phyloP scores from a whole-genome alignment of 2,888 invertebrate genomes.

The Drosophila buzzatii region DNA sequence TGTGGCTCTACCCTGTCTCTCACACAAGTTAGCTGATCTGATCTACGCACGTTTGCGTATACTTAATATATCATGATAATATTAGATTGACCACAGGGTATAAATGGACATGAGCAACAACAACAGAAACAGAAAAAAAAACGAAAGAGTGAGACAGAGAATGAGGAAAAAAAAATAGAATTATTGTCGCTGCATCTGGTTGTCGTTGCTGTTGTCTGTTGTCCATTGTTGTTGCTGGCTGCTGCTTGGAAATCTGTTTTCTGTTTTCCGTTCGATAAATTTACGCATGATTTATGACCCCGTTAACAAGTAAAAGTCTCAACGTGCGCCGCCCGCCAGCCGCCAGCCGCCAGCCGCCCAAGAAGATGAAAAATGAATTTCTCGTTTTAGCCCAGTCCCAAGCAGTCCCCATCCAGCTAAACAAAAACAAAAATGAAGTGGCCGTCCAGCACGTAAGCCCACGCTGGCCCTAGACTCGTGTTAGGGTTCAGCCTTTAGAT shows the following conservation, averaged over 20 bases:
- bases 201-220: conserved; percentile 30
- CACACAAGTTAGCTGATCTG: not conserved
- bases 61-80: conserved; percentile 3
- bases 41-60: conserved; percentile 5
- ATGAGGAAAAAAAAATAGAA: conserved; percentile 18
- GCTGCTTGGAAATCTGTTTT: conserved; percentile 72
- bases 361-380: conserved; percentile 77
- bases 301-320: conserved; percentile 80
- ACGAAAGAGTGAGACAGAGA: not conserved
- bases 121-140: not conserved
- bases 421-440: conserved; percentile 46
- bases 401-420: not conserved
- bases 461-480: conserved; percentile 36
- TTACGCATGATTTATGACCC: conserved; percentile 80
- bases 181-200: conserved; percentile 67
- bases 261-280: conserved; percentile 81
- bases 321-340: conserved; percentile 69
- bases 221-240: conserved; percentile 53
- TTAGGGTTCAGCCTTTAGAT: conserved; percentile 24
- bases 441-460: conserved; percentile 52
- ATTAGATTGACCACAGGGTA: conserved; percentile 19
- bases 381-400: conserved; percentile 62
- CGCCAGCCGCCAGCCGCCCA: conserved; percentile 54
- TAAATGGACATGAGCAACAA: conserved; percentile 2
- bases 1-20: not conserved